Evolutionary conservation across 2,888 invertebrate species (phyloP).

Genomic region (Siphlonurus alternatus): DNA sequence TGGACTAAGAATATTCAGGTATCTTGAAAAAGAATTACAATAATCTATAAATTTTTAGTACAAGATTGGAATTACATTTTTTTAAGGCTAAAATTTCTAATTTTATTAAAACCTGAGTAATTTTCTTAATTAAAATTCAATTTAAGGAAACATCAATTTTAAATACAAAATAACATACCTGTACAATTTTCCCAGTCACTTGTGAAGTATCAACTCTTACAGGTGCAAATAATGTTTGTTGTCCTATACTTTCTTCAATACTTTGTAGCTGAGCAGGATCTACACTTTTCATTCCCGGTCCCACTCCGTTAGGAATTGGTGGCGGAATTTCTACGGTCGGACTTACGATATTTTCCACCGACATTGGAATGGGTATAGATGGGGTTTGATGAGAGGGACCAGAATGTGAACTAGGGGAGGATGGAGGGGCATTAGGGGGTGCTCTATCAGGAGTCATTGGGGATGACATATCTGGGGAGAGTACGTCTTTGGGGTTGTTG

Average conservation of each 20-base stretch:
- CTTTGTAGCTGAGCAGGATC: background rate
- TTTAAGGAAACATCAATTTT: too few species aligned
- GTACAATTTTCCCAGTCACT: slow-evolving; percentile 41
- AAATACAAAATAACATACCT: slow-evolving; percentile 36
- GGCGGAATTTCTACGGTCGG: background rate
- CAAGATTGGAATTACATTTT: too few species aligned
- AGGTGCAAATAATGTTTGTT: background rate
- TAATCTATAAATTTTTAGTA: too few species aligned
- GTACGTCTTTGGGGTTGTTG: background rate
- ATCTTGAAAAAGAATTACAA: too few species aligned
- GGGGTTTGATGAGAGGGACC: background rate
- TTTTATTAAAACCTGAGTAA: too few species aligned
- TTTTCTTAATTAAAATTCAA: too few species aligned
- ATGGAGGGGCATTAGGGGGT: background rate
- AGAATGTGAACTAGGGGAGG: too few species aligned
- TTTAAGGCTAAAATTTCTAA: too few species aligned
- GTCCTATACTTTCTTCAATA: background rate
- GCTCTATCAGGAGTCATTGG: background rate
- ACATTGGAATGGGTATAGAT: background rate
- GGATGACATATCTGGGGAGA: background rate
- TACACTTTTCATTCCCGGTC: background rate
- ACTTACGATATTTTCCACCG: background rate
- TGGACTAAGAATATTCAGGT: too few species aligned
- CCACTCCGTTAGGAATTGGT: background rate
- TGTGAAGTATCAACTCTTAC: slow-evolving; percentile 39